Evolutionary conservation across 2,797 vertebrate genomes (phyloP).

Genomic region (Artibeus lituratus): DNA sequence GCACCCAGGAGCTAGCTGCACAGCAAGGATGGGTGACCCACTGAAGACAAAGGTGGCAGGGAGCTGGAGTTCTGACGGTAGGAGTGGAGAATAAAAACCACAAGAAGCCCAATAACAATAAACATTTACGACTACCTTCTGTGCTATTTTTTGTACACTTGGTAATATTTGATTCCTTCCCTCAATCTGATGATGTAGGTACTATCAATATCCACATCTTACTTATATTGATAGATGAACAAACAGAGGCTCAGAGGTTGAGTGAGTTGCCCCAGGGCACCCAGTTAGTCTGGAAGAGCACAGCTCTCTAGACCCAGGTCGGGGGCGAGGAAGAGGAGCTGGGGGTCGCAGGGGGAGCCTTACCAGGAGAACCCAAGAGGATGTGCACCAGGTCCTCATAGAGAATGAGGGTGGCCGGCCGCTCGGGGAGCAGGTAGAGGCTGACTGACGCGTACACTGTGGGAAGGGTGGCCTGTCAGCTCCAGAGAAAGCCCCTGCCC

Average conservation of each 20-base stretch:
- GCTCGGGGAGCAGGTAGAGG: constrained; percentile 93
- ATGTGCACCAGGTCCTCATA: constrained; percentile 97
- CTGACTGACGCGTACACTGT: constrained; percentile 93
- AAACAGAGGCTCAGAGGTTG: background rate
- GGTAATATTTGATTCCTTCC: background rate
- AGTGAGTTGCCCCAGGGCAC: background rate
- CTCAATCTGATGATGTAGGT: background rate
- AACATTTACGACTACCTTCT: constrained; percentile 15
- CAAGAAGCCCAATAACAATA: background rate
- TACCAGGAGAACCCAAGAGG: constrained; percentile 94
- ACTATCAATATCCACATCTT: background rate
- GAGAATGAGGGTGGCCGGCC: constrained; percentile 95
- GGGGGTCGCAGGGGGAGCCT: background rate
- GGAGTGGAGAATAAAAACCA: constrained; percentile 3
- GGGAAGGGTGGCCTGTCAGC: background rate
- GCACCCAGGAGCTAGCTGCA: background rate
- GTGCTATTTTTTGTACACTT: background rate
- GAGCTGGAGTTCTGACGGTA: background rate
- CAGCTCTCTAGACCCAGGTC: background rate
- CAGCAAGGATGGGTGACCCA: background rate
- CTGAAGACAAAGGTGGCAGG: background rate
- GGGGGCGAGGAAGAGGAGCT: background rate
- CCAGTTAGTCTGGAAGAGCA: background rate
- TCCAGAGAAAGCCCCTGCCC: background rate
- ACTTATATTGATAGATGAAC: background rate